These are phyloP conservation scores for Arenaria interpres DNA, from an alignment of 2,113 vertebrate genomes.

Conservation along the genomic window DNA sequence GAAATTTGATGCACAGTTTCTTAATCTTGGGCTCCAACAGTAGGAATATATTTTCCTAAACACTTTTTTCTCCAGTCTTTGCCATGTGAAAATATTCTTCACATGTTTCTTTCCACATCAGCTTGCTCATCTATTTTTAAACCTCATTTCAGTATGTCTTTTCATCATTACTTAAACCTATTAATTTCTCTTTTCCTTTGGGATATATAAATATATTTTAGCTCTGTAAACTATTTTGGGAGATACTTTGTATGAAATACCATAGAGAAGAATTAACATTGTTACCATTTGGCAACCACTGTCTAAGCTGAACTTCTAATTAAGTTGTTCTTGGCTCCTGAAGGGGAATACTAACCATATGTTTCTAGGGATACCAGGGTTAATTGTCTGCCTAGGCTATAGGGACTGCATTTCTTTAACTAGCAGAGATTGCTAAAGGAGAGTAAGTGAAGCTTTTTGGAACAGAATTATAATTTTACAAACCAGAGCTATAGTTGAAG, in stretches of 20 bases:
- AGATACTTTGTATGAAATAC: neutral
- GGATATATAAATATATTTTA: neutral
- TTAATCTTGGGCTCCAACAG: accelerated
- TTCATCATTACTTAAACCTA: constrained; percentile 15
- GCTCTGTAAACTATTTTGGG: neutral
- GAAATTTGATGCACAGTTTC: neutral
- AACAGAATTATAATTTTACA: neutral
- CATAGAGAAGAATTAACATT: neutral
- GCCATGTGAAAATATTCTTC: neutral
- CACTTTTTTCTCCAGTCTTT: neutral
- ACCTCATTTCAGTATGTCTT: neutral
- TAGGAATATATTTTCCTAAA: neutral
- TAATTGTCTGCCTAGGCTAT: constrained; percentile 29
- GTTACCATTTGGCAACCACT: neutral
- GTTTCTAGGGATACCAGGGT: constrained; percentile 30
- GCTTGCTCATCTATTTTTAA: neutral
- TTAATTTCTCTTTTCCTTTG: neutral
- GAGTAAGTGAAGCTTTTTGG: neutral
- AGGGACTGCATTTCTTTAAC: constrained; percentile 8
- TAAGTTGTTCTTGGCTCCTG: constrained; percentile 1
- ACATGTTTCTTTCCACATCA: neutral
- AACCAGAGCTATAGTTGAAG: neutral
- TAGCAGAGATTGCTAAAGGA: neutral
- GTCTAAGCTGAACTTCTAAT: constrained; percentile 14
- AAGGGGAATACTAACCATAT: neutral